These are phyloP conservation scores for Alethe diademata DNA, from an alignment of 2,113 vertebrate species.

Conservation along the genomic window DNA sequence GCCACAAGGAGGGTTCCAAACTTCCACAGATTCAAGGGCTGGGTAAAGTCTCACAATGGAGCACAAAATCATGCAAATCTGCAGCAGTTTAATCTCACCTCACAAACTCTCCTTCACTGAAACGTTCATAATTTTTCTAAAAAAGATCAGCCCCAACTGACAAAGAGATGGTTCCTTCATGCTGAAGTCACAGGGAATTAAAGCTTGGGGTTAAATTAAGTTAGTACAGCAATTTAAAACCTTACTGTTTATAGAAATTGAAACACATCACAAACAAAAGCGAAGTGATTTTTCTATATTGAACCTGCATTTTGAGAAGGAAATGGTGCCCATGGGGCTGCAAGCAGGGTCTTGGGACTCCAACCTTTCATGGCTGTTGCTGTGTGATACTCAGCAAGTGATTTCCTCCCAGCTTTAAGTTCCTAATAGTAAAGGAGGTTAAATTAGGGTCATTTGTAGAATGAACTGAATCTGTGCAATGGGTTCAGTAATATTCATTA, in stretches of 20 bases:
- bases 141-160: not conserved
- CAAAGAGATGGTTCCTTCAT: not conserved
- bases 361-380: not conserved
- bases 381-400: not conserved
- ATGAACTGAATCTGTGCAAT: not conserved
- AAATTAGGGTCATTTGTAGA: conserved; percentile 7
- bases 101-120: not conserved
- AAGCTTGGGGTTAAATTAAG: not conserved
- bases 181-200: not conserved
- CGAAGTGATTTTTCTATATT: not conserved
- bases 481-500: not conserved
- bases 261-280: not conserved
- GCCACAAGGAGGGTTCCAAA: not conserved
- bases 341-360: not conserved
- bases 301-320: not conserved
- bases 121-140: not conserved
- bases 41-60: not conserved
- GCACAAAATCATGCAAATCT: not conserved
- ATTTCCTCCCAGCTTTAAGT: not conserved
- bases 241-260: not conserved
- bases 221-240: not conserved
- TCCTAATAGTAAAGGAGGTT: conserved; percentile 6
- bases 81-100: not conserved
- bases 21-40: not conserved
- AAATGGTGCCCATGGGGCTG: not conserved